Evolutionary conservation across 2,797 vertebrate species (phyloP).

Genomic region (Pantherophis alleghaniensis): DNA sequence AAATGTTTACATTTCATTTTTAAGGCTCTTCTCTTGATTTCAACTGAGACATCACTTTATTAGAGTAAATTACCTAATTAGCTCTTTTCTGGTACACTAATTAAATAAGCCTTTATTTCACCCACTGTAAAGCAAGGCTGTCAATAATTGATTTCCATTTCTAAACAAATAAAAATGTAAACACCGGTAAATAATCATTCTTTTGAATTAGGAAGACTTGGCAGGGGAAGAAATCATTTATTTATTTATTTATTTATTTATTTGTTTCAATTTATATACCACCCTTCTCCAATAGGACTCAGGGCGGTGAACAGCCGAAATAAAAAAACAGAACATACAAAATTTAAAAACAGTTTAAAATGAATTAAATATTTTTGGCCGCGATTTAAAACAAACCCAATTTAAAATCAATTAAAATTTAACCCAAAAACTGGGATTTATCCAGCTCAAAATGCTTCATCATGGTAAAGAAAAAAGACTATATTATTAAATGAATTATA

Average conservation of each 20-base stretch:
- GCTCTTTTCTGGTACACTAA: not conserved
- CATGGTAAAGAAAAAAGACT: too few relatives aligned
- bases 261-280: too few relatives aligned
- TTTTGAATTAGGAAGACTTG: not conserved
- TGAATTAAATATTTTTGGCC: too few relatives aligned
- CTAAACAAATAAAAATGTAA: not conserved
- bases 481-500: not conserved
- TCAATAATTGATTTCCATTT: not conserved
- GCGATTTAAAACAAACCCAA: too few relatives aligned
- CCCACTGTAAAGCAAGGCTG: not conserved
- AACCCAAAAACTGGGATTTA: too few relatives aligned
- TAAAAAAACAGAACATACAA: too few relatives aligned
- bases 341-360: too few relatives aligned
- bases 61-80: slow-evolving; percentile 34
- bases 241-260: too few relatives aligned
- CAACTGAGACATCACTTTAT: not conserved
- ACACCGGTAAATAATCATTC: not conserved
- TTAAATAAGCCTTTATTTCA: slow-evolving; percentile 1
- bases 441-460: not conserved
- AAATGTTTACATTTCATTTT: not conserved
- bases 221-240: not conserved
- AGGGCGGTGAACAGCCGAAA: too few relatives aligned
- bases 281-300: too few relatives aligned
- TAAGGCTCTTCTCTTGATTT: slow-evolving; percentile 26
- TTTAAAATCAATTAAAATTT: too few relatives aligned